Evolutionary conservation across 2,797 vertebrate species (phyloP).

Genomic region (Remorina albescens): DNA sequence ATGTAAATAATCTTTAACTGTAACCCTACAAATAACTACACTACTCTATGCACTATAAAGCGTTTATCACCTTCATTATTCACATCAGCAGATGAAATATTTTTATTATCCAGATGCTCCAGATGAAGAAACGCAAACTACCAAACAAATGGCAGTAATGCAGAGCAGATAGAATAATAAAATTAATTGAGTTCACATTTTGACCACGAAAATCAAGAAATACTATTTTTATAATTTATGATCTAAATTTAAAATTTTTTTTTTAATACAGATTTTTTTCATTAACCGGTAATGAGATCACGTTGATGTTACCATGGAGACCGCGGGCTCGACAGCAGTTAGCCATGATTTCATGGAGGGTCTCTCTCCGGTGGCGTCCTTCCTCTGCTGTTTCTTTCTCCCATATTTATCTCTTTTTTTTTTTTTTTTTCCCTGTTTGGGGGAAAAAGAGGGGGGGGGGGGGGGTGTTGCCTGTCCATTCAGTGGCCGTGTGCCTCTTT

Average conservation of each 20-base stretch:
- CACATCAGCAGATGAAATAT: too few species aligned
- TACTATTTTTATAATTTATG: too few species aligned
- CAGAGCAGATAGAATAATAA: too few species aligned
- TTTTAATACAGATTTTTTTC: background rate
- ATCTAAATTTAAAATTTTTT: background rate
- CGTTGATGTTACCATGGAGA: constrained; percentile 17
- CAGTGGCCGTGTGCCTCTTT: constrained; percentile 30
- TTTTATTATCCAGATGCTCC: too few species aligned
- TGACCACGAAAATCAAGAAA: background rate
- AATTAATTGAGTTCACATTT: background rate
- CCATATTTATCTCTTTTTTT: background rate
- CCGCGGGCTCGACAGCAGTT: background rate
- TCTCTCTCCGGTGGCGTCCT: constrained; percentile 37
- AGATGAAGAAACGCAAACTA: background rate
- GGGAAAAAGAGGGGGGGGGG: too few species aligned
- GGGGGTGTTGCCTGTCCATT: constrained; percentile 55
- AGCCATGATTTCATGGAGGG: constrained; percentile 8
- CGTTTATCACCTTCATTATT: too few species aligned
- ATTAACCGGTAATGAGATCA: constrained; percentile 6
- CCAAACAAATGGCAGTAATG: background rate
- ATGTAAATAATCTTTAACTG: too few species aligned
- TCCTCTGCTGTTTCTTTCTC: too few species aligned
- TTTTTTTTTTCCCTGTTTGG: background rate
- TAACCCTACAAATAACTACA: too few species aligned
- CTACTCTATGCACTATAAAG: too few species aligned